Evolutionary conservation across 2,113 vertebrate species (phyloP).

Genomic region (Nipponia nippon): DNA sequence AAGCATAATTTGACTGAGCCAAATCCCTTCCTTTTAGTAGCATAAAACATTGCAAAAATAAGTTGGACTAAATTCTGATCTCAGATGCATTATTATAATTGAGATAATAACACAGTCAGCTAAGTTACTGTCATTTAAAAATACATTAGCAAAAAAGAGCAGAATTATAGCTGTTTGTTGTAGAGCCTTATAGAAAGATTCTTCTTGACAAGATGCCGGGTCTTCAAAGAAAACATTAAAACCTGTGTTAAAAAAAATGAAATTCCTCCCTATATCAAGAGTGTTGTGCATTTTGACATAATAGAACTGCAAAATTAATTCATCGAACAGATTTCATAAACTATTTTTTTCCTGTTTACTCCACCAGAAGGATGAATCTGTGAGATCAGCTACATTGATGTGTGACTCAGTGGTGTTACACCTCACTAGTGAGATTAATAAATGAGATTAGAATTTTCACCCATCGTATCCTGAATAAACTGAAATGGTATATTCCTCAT

Average conservation of each 20-base stretch:
- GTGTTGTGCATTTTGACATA: background rate
- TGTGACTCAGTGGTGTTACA: background rate
- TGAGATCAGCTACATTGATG: background rate
- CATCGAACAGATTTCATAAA: background rate
- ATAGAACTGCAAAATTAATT: background rate
- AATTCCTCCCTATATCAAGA: background rate
- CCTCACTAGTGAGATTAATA: background rate
- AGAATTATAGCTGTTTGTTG: background rate
- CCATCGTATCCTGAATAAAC: background rate
- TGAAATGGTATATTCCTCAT: background rate
- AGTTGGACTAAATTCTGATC: background rate
- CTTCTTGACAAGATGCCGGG: background rate
- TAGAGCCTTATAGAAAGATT: background rate
- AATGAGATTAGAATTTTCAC: background rate
- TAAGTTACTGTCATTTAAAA: background rate
- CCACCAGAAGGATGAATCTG: background rate
- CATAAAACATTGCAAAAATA: background rate
- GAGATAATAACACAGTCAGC: background rate
- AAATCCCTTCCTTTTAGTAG: background rate
- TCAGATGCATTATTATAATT: background rate
- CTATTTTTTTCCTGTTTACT: background rate
- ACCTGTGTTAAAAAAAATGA: background rate
- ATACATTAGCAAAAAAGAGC: background rate
- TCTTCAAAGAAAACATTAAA: background rate
- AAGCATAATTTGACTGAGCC: background rate